Evolutionary conservation across 2,797 vertebrate genomes (phyloP).

Genomic region (Potorous gilbertii): DNA sequence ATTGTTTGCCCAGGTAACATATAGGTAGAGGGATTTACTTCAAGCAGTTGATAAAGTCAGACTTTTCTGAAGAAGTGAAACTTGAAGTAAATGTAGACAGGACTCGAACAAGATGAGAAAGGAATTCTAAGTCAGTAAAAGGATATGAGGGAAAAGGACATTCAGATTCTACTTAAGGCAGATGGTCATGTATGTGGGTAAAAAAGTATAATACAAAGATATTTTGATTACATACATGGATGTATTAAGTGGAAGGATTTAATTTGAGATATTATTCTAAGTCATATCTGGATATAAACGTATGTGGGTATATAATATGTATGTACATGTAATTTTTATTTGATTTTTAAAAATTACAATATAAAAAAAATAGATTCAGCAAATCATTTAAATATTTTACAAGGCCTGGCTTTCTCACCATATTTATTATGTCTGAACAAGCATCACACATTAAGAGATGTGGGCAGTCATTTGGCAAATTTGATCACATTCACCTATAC

Average conservation of each 20-base stretch:
- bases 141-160: neutral
- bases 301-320: neutral
- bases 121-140: neutral
- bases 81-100: neutral
- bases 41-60: neutral
- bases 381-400: conserved; percentile 26
- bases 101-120: neutral
- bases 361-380: conserved; percentile 24
- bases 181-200: neutral
- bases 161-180: neutral
- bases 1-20: too few species aligned
- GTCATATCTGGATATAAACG: neutral
- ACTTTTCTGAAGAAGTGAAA: neutral
- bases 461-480: neutral
- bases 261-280: neutral
- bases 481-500: neutral
- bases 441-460: conserved; percentile 8
- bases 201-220: neutral
- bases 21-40: neutral
- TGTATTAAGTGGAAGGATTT: neutral
- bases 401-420: conserved; percentile 22
- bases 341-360: conserved; percentile 23
- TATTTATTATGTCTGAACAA: conserved; percentile 28
- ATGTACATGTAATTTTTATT: neutral
- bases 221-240: neutral